These are phyloP conservation scores for Canis aureus DNA, from an alignment of 2,113 vertebrate species.

Conservation along the genomic window DNA sequence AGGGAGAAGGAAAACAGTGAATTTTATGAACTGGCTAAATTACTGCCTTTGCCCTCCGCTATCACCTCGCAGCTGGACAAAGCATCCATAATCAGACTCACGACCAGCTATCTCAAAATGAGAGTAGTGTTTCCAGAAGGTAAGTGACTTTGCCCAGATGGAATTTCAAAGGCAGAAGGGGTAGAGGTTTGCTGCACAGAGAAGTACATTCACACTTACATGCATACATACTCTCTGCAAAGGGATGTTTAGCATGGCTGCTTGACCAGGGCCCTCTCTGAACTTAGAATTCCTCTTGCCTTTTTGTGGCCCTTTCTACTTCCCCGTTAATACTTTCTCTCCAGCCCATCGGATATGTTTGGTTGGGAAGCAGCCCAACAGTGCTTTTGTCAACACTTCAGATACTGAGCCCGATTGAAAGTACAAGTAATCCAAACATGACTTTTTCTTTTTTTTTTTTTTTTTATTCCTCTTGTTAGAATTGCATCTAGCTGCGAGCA, in stretches of 20 bases:
- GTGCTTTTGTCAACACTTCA: conserved; percentile 85
- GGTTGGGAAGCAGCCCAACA: conserved; percentile 66
- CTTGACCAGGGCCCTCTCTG: background rate
- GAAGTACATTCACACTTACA: background rate
- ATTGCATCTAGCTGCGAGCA: conserved; percentile 62
- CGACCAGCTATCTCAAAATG: conserved; percentile 99
- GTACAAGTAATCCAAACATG: conserved; percentile 80
- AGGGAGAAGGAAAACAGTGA: conserved; percentile 99
- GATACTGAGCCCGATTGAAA: conserved; percentile 67
- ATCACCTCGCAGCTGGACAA: conserved; percentile 99
- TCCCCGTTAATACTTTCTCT: conserved; percentile 67
- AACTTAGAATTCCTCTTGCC: conserved; percentile 11
- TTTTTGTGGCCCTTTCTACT: conserved; percentile 49
- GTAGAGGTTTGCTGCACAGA: background rate
- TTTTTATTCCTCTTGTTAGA: conserved; percentile 43
- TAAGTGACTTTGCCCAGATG: conserved; percentile 85
- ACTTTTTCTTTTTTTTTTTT: conserved; percentile 21
- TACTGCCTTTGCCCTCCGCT: conserved; percentile 97
- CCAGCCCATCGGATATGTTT: conserved; percentile 69
- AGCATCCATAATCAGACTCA: conserved; percentile 98
- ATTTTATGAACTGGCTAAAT: conserved; percentile 99
- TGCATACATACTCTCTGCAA: background rate
- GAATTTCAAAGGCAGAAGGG: conserved; percentile 54
- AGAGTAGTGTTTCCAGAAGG: conserved; percentile 98
- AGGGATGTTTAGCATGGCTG: background rate